Conservation (phyloP, 2,888 invertebrate genomes). For the Tachina lurida region DNA sequence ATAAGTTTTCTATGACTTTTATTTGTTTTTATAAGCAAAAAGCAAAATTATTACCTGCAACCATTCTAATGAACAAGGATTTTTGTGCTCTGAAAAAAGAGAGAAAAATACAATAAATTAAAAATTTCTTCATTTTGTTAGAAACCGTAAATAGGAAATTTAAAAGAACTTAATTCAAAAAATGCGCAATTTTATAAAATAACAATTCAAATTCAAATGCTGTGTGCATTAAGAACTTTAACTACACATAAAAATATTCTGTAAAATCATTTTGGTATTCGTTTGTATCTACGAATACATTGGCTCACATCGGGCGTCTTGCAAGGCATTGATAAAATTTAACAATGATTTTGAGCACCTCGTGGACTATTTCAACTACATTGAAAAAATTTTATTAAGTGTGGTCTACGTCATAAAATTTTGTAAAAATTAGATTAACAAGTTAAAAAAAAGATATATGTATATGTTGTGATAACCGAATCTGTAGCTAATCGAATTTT, state of each 20-base stretch:
- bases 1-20: conserved; percentile 22
- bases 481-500: no score
- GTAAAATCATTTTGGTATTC: neutral
- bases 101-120: conserved; percentile 24
- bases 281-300: no score
- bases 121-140: conserved; percentile 9
- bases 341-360: no score
- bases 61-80: conserved; percentile 10
- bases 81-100: conserved; percentile 2
- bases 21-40: conserved; percentile 10
- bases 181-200: conserved; percentile 19
- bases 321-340: no score
- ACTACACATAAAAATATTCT: neutral
- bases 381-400: no score
- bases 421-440: no score
- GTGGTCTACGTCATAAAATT: no score
- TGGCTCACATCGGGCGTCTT: no score
- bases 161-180: conserved; percentile 38
- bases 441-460: no score
- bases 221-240: conserved; percentile 9
- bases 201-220: conserved; percentile 36
- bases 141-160: conserved; percentile 18
- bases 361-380: no score
- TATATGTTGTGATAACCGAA: no score
- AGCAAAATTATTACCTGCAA: conserved; percentile 32